A percentile compares a stretch with the other conserved stretches of the same genome.
Evolutionary conservation across 2,797 vertebrate genomes (phyloP).

Genomic region (Epinephelus awoara): DNA sequence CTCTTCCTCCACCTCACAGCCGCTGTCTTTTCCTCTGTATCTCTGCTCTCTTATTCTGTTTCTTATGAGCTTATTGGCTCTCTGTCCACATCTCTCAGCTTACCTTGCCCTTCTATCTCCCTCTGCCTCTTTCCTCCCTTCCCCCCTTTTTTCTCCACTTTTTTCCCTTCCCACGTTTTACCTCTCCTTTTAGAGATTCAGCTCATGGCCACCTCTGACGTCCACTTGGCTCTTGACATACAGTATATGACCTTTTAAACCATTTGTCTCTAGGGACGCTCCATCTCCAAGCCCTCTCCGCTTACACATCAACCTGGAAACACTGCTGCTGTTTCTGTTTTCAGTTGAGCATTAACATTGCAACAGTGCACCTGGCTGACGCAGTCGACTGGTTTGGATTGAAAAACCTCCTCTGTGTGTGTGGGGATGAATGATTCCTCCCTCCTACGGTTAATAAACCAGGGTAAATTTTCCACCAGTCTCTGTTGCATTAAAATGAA

Average conservation of each 20-base stretch:
- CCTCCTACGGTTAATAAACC: constrained; percentile 43
- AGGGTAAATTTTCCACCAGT: constrained; percentile 16
- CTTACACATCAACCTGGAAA: constrained; percentile 39
- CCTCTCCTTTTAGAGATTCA: constrained; percentile 51
- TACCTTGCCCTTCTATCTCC: not conserved
- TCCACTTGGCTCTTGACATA: constrained; percentile 43
- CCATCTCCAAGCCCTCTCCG: constrained; percentile 31
- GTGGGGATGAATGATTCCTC: constrained; percentile 25
- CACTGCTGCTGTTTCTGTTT: constrained; percentile 31
- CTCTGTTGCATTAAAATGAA: constrained; percentile 50
- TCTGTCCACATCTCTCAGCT: constrained; percentile 14
- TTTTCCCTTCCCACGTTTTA: not conserved
- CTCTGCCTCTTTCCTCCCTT: not conserved
- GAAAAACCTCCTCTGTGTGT: constrained; percentile 16
- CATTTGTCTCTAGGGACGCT: constrained; percentile 50
- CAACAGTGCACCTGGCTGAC: constrained; percentile 40
- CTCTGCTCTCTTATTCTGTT: constrained; percentile 2
- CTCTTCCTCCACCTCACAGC: not conserved
- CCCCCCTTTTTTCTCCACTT: too few species aligned
- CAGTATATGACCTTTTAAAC: constrained; percentile 70
- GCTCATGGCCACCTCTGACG: constrained; percentile 44
- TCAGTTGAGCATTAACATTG: constrained; percentile 36
- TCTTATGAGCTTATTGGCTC: not conserved
- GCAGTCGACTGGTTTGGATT: not conserved
- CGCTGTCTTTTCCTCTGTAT: not conserved